These are phyloP conservation scores for Helleia helle DNA, from an alignment of 2,888 invertebrate genomes.

Conservation along the genomic window DNA sequence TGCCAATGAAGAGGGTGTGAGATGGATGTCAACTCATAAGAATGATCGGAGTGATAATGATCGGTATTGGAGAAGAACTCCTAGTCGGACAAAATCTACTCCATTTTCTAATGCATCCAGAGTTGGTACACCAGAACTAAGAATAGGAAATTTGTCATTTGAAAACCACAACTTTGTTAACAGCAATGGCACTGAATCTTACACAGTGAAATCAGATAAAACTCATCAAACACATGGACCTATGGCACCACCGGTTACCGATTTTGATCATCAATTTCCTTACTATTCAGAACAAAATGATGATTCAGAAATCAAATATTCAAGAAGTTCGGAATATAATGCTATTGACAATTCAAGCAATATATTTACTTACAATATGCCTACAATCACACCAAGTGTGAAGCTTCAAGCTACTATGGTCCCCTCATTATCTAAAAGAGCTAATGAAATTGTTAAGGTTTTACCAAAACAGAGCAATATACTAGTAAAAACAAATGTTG, in stretches of 20 bases:
- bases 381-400: constrained; percentile 31
- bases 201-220: constrained; percentile 47
- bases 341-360: constrained; percentile 38
- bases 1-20: constrained; percentile 42
- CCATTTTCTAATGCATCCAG: constrained; percentile 37
- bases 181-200: constrained; percentile 33
- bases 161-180: constrained; percentile 34
- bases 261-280: constrained; percentile 47
- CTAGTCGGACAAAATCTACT: constrained; percentile 45
- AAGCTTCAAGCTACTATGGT: constrained; percentile 35
- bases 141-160: constrained; percentile 45
- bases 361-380: constrained; percentile 41
- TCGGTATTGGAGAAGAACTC: constrained; percentile 55
- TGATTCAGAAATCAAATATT: constrained; percentile 59
- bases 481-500: constrained; percentile 50
- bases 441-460: constrained; percentile 44
- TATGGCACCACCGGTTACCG: constrained; percentile 33
- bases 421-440: constrained; percentile 33
- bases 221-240: constrained; percentile 39
- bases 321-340: constrained; percentile 56
- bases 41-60: constrained; percentile 51
- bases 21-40: constrained; percentile 44
- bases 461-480: constrained; percentile 54
- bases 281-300: constrained; percentile 53
- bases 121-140: constrained; percentile 43